Evolutionary conservation across 2,888 invertebrate species (phyloP).

Genomic region (Meghimatium bilineatum): DNA sequence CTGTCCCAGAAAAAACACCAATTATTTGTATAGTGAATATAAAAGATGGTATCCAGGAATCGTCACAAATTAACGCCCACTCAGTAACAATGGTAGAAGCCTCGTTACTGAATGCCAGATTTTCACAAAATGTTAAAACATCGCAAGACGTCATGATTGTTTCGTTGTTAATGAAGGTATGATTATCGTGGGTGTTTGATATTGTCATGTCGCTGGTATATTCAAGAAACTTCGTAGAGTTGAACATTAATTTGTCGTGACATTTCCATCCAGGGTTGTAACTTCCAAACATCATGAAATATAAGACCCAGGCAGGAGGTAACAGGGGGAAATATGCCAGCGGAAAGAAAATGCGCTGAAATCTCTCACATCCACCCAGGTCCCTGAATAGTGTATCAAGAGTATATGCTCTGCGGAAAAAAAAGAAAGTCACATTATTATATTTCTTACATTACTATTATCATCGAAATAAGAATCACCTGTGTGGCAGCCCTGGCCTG

Average conservation of each 20-base stretch:
- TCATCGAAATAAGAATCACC: too few species aligned
- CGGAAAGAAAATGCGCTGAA: slow-evolving; percentile 55
- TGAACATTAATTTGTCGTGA: background rate
- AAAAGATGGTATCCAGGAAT: slow-evolving; percentile 59
- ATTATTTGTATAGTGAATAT: slow-evolving; percentile 73
- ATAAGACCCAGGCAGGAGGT: slow-evolving; percentile 56
- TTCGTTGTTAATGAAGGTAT: background rate
- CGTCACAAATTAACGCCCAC: slow-evolving; percentile 65
- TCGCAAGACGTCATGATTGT: background rate
- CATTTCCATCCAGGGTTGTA: slow-evolving; percentile 56
- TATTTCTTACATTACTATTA: too few species aligned
- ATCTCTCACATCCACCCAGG: slow-evolving; percentile 59
- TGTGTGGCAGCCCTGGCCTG: too few species aligned
- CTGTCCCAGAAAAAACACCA: slow-evolving; percentile 71
- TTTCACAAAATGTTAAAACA: background rate
- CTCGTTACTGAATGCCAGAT: background rate
- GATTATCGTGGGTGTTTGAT: background rate
- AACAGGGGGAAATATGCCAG: slow-evolving; percentile 50
- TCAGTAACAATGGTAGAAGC: slow-evolving; percentile 25
- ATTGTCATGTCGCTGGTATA: too few species aligned
- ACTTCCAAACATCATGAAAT: slow-evolving; percentile 62
- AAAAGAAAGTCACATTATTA: background rate
- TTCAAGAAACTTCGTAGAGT: background rate
- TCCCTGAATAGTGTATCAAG: slow-evolving; percentile 57
- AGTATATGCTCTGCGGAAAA: background rate